A percentile compares a stretch with the other conserved stretches of the same genome.
These are phyloP conservation scores for Diceros bicornis DNA, from an alignment of 2,797 vertebrate species.

Conservation along the genomic window DNA sequence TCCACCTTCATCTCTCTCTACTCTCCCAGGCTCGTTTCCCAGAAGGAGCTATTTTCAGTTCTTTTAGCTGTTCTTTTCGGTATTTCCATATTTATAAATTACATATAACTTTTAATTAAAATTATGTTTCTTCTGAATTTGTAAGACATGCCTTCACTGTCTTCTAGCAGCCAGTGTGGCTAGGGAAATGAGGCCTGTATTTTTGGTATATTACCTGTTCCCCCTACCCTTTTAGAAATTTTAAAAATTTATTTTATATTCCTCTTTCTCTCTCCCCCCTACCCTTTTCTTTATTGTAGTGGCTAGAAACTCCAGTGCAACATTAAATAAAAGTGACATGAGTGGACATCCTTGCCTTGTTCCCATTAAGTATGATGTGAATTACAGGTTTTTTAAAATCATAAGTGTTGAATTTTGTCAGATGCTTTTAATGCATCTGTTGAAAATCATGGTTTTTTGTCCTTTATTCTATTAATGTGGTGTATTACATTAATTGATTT, in stretches of 20 bases:
- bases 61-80: neutral
- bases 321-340: neutral
- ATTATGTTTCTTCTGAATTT: neutral
- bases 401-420: neutral
- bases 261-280: neutral
- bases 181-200: neutral
- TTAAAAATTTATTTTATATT: neutral
- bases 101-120: neutral
- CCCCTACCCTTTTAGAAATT: neutral
- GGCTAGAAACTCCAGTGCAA: neutral
- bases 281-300: neutral
- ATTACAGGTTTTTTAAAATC: neutral
- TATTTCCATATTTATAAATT: conserved; percentile 24
- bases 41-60: neutral
- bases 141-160: neutral
- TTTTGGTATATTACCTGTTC: neutral
- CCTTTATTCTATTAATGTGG: neutral
- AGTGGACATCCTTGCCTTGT: neutral
- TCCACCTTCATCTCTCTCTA: neutral
- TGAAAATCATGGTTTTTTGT: neutral
- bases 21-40: neutral
- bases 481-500: neutral
- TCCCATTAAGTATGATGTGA: neutral
- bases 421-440: neutral
- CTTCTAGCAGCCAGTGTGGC: neutral